Evolutionary conservation across 2,888 invertebrate species (phyloP).

Genomic region (Allophyes oxyacanthae): DNA sequence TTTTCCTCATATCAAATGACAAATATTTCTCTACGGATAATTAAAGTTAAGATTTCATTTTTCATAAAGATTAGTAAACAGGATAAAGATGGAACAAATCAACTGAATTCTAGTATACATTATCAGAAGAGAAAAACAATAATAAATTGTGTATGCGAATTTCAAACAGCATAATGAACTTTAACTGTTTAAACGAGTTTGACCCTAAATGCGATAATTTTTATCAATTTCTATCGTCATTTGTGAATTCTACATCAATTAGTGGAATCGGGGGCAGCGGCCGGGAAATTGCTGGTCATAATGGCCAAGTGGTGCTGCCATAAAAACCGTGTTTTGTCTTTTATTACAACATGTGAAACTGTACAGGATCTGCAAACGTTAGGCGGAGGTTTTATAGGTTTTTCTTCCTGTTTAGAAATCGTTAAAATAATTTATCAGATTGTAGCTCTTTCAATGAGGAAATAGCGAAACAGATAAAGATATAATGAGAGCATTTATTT

Average conservation of each 20-base stretch:
- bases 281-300: slow-evolving; percentile 37
- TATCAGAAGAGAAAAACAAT: slow-evolving; percentile 7
- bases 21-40: not conserved
- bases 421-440: slow-evolving; percentile 22
- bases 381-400: slow-evolving; percentile 18
- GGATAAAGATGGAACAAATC: slow-evolving; percentile 1
- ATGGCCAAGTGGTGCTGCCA: slow-evolving; percentile 38
- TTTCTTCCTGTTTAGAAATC: slow-evolving; percentile 23
- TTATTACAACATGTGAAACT: slow-evolving; percentile 31
- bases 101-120: not conserved
- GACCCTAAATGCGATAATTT: slow-evolving; percentile 47
- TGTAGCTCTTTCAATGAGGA: slow-evolving; percentile 23
- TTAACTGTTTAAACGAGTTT: slow-evolving; percentile 44
- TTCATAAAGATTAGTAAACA: not conserved
- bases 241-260: slow-evolving; percentile 52
- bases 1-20: slow-evolving; percentile 13
- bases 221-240: slow-evolving; percentile 45
- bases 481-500: slow-evolving; percentile 11
- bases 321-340: slow-evolving; percentile 36
- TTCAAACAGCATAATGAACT: slow-evolving; percentile 34
- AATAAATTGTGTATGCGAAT: slow-evolving; percentile 14
- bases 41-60: not conserved
- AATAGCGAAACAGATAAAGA: slow-evolving; percentile 12
- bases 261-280: slow-evolving; percentile 44
- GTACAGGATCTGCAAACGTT: slow-evolving; percentile 30